Conservation (phyloP, 2,888 invertebrate genomes). For the Tetragonula carbonaria region DNA sequence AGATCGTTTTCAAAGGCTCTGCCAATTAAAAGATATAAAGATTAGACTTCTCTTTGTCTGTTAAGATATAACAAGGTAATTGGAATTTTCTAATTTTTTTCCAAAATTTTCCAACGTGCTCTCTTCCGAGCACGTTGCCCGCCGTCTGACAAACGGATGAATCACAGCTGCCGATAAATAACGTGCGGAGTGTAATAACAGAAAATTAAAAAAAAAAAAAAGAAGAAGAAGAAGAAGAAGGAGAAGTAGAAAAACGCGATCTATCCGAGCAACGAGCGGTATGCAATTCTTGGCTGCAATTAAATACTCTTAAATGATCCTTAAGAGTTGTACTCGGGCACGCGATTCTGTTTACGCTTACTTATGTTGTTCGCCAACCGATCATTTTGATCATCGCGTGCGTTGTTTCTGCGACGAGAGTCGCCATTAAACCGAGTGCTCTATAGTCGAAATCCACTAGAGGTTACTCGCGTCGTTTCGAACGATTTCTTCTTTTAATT, state of each 20-base stretch:
- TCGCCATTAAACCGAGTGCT: too few relatives aligned
- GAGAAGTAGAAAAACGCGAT: slow-evolving; percentile 14
- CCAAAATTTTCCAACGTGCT: too few relatives aligned
- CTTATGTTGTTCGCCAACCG: slow-evolving; percentile 43
- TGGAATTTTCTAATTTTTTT: too few relatives aligned
- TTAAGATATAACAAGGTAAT: too few relatives aligned
- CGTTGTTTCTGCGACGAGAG: not conserved
- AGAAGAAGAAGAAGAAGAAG: not conserved
- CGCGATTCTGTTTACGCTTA: slow-evolving; percentile 67
- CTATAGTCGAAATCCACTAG: not conserved
- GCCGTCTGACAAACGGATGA: not conserved
- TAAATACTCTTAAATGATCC: slow-evolving; percentile 56
- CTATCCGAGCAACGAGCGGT: not conserved
- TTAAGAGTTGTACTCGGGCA: slow-evolving; percentile 47
- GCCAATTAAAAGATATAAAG: too few relatives aligned
- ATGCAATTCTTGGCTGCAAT: slow-evolving; percentile 56
- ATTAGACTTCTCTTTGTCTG: too few relatives aligned
- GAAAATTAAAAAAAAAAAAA: not conserved
- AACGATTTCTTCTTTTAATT: too few relatives aligned
- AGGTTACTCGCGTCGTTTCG: too few relatives aligned
- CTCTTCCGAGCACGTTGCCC: too few relatives aligned
- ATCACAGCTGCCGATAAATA: slow-evolving; percentile 1
- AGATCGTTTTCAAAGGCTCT: too few relatives aligned
- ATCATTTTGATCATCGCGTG: slow-evolving; percentile 29
- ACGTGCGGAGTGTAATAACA: not conserved